phyloP scores from a whole-genome alignment of 2,113 vertebrate genomes.

The Neodon shergylaensis region DNA sequence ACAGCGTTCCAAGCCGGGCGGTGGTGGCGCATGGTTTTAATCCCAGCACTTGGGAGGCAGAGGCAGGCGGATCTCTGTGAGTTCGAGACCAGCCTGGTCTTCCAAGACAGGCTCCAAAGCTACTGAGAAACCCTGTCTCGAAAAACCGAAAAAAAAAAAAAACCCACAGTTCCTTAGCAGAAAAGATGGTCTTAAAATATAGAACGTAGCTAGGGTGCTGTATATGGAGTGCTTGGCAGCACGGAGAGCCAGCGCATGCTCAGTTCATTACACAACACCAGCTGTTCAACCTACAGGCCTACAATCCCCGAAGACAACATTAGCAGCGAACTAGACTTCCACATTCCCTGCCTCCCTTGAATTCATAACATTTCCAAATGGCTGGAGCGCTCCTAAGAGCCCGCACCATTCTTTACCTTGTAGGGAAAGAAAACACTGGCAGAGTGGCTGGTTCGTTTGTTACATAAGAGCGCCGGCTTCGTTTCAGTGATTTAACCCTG shows the following conservation, averaged over 20 bases:
- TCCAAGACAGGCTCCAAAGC: no score
- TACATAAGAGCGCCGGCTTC: constrained; percentile 69
- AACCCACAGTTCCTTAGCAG: background rate
- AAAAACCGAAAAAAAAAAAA: no score
- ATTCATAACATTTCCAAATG: constrained; percentile 45
- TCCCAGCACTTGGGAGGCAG: no score
- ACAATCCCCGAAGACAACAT: constrained; percentile 38
- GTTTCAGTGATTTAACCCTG: constrained; percentile 61
- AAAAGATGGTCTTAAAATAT: constrained; percentile 33
- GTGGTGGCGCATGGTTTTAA: no score
- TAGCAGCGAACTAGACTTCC: constrained; percentile 50
- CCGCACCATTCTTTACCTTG: constrained; percentile 62
- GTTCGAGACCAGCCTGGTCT: no score
- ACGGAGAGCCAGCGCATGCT: background rate
- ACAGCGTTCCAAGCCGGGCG: background rate
- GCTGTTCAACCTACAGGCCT: constrained; percentile 41
- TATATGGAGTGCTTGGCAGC: background rate
- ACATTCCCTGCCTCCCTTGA: constrained; percentile 53
- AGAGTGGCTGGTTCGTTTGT: constrained; percentile 40
- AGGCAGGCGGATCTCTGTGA: no score
- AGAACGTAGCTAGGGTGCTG: background rate
- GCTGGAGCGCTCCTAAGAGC: constrained; percentile 22
- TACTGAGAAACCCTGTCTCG: no score
- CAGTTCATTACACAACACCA: background rate
- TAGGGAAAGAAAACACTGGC: constrained; percentile 61